Evolutionary conservation across 2,888 invertebrate species (phyloP), one percentile per base, ranked within the genome.

Genomic region (Phlogophora meticulosa): DNA sequence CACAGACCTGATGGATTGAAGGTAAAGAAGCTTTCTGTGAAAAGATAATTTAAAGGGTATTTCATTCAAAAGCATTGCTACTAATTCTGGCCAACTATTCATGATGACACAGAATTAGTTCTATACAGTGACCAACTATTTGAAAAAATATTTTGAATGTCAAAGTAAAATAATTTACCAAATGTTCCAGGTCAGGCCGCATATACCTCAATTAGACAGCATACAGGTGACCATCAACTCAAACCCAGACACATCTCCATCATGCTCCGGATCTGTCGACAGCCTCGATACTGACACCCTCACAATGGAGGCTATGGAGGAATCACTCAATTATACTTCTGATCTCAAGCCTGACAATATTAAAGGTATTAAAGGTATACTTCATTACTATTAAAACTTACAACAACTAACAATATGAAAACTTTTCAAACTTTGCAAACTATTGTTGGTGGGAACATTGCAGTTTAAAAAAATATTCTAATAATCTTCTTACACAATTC

Each of bases 1-100:
- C 98, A 98, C 86, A 96, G 97, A 77, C 97, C 97, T 57, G 98
- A 97, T 90, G 98, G 98, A 63, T 96, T 97, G 85, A 98, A 98
- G 96, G 97, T 98, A 88, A 61, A 28, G 28, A 28, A n/a, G n/a
- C 10, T 43, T 22, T 32, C 10, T 43, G 7, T 10, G 5, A 24
- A n/a, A 20, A 20, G 2, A 15, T 22, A 15, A 24, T 1, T 9
- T 0, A 28, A 20, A 0, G 10, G 11, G 28, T 15, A 34, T n/a
- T 32, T 20, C 4, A 28, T 20, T 11, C n/a, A n/a, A n/a, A n/a
- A n/a, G n/a, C n/a, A n/a, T n/a, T n/a, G n/a, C n/a, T 28, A 28
- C 5, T 28, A 28, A 28, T 5, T 28, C 28, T 28, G 28, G 28
- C 28, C 28, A 28, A 28, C 28, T 28, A 28, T 28, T 28, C 28